These are phyloP conservation scores for Catocala nupta DNA, from an alignment of 2,888 invertebrate genomes.

Conservation along the genomic window DNA sequence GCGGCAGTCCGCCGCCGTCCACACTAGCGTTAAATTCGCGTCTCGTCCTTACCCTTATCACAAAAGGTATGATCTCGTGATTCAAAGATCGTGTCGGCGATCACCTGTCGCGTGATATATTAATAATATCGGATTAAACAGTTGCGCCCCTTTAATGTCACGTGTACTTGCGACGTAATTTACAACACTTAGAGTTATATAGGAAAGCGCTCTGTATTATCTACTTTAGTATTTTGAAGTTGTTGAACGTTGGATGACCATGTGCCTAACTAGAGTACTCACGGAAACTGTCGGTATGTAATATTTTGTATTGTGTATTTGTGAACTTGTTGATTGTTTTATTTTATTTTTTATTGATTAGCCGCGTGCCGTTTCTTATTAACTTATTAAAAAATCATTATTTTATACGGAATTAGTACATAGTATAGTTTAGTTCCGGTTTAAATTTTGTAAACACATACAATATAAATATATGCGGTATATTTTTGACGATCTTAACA, in stretches of 20 bases:
- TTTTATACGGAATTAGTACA: too few relatives aligned
- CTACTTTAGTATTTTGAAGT: conserved; percentile 40
- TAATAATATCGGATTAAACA: conserved; percentile 61
- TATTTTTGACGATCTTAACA: too few relatives aligned
- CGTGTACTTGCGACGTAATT: conserved; percentile 57
- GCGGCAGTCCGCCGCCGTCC: conserved; percentile 64
- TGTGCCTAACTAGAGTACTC: conserved; percentile 32
- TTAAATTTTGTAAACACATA: too few relatives aligned
- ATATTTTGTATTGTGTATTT: conserved; percentile 7
- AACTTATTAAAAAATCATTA: too few relatives aligned
- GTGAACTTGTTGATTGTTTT: not conserved
- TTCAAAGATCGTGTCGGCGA: conserved; percentile 52
- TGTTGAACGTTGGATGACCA: conserved; percentile 51
- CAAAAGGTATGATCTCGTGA: conserved; percentile 70
- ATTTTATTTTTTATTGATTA: not conserved
- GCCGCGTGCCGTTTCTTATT: too few relatives aligned
- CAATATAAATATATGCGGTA: too few relatives aligned
- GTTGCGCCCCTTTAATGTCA: conserved; percentile 57
- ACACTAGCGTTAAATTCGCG: conserved; percentile 60
- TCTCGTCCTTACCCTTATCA: conserved; percentile 75
- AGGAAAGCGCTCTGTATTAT: conserved; percentile 39
- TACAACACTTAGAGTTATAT: conserved; percentile 51
- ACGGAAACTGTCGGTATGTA: conserved; percentile 35
- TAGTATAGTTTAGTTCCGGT: too few relatives aligned
- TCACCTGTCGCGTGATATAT: conserved; percentile 58